Percentiles rank a stretch among this genome's conserved stretches.
Evolutionary conservation across 2,113 vertebrate species (phyloP).

Genomic region (Lonchura striata): DNA sequence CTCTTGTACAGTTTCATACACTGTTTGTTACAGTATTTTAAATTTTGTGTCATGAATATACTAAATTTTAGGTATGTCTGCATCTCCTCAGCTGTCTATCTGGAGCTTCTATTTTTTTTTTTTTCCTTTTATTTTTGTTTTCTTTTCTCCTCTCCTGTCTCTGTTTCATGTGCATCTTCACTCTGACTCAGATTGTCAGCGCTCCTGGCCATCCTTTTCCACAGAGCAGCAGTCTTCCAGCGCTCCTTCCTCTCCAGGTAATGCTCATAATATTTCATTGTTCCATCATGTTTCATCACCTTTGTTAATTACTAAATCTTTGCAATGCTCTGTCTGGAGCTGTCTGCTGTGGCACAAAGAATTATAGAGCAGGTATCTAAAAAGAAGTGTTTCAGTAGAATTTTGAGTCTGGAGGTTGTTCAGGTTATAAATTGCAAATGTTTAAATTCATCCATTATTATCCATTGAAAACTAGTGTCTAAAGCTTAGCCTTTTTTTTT

Average conservation of each 20-base stretch:
- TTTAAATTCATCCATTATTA: background rate
- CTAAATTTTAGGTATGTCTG: background rate
- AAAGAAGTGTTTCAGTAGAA: background rate
- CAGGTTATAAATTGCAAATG: background rate
- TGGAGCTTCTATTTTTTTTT: background rate
- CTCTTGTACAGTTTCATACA: background rate
- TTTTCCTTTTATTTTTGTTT: background rate
- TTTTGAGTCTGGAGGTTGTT: background rate
- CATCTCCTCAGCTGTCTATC: slow-evolving; percentile 31
- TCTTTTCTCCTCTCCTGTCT: background rate
- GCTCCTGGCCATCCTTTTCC: slow-evolving; percentile 84
- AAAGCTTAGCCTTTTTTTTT: background rate
- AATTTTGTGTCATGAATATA: background rate
- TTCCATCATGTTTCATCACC: background rate
- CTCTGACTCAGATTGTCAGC: slow-evolving; percentile 77
- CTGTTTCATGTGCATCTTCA: slow-evolving; percentile 39
- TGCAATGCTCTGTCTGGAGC: background rate
- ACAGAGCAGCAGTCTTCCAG: slow-evolving; percentile 76
- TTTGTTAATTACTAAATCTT: background rate
- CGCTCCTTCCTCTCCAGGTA: slow-evolving; percentile 78
- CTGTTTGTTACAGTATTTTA: background rate
- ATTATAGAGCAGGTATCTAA: background rate
- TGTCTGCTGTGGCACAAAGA: background rate
- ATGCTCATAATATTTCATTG: slow-evolving; percentile 44
- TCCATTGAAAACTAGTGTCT: background rate